These are phyloP conservation scores for Osmerus eperlanus DNA, from an alignment of 2,113 vertebrate genomes.

Conservation along the genomic window DNA sequence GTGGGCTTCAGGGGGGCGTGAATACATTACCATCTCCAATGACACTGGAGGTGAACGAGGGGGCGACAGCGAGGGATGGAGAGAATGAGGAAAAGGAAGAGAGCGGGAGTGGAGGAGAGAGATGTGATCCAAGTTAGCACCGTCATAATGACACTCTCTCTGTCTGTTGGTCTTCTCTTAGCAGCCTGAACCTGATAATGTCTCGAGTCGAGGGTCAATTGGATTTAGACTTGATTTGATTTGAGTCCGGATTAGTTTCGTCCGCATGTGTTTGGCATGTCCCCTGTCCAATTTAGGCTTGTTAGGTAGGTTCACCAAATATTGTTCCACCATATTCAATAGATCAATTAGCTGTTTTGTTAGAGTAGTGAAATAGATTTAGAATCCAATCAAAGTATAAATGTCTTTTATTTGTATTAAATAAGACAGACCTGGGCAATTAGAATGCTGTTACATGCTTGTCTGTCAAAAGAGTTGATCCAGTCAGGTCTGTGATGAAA, in stretches of 20 bases:
- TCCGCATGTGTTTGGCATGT: neutral
- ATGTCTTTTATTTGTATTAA: no score
- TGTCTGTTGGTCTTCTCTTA: no score
- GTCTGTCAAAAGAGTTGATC: conserved; percentile 11
- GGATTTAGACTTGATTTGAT: neutral
- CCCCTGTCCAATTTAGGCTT: neutral
- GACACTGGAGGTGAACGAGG: conserved; percentile 14
- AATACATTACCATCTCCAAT: conserved; percentile 40
- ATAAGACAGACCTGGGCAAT: neutral
- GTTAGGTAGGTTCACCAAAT: no score
- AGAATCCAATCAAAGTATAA: no score
- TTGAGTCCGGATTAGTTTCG: neutral
- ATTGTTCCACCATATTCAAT: no score
- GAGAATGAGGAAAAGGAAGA: neutral
- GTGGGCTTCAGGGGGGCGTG: conserved; percentile 12
- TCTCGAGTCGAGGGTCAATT: neutral
- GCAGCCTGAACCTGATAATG: neutral
- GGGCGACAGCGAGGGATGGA: conserved; percentile 3
- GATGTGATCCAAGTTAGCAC: neutral
- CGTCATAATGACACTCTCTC: no score
- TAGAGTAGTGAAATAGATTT: no score
- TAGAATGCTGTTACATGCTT: neutral
- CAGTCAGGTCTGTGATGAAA: conserved; percentile 9
- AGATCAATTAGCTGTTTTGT: neutral
- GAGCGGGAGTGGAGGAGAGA: neutral